A percentile compares a stretch with the other conserved stretches of the same genome.
Conservation (phyloP, 2,888 invertebrate species). For the Tridacna gigas region DNA sequence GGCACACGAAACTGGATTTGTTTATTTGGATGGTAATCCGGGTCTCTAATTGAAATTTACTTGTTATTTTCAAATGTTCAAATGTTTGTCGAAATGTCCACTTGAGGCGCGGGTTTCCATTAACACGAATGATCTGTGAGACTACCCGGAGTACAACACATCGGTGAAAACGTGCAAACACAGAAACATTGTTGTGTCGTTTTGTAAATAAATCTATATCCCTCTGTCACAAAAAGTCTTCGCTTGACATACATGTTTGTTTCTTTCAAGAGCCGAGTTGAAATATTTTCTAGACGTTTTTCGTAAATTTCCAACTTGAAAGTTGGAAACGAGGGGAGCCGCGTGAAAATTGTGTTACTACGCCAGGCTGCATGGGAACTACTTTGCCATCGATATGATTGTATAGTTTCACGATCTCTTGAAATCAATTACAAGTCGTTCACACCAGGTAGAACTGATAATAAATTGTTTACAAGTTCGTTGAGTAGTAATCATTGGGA, state of each 20-base stretch:
- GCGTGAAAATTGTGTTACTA: slow-evolving; percentile 53
- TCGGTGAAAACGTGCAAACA: slow-evolving; percentile 50
- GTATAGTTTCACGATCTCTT: slow-evolving; percentile 62
- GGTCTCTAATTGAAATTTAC: slow-evolving; percentile 57
- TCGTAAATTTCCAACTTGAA: slow-evolving; percentile 39
- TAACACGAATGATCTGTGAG: slow-evolving; percentile 46
- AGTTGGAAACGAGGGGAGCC: slow-evolving; percentile 21
- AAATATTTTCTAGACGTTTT: slow-evolving; percentile 25
- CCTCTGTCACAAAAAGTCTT: slow-evolving; percentile 43
- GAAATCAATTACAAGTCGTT: slow-evolving; percentile 64
- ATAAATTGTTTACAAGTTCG: slow-evolving; percentile 63
- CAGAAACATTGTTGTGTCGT: slow-evolving; percentile 49
- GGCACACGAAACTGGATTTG: slow-evolving; percentile 58
- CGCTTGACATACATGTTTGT: slow-evolving; percentile 62
- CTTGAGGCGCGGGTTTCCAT: slow-evolving; percentile 51
- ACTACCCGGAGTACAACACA: slow-evolving; percentile 12
- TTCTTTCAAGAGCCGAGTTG: slow-evolving; percentile 44
- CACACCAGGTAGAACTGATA: slow-evolving; percentile 59
- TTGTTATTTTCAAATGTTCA: slow-evolving; percentile 59
- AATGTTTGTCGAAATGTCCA: slow-evolving; percentile 58
- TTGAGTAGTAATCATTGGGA: slow-evolving; percentile 38
- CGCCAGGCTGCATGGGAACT: slow-evolving; percentile 26
- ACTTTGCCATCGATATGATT: slow-evolving; percentile 25
- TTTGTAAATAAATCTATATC: slow-evolving; percentile 63
- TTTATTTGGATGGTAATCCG: slow-evolving; percentile 62